A percentile compares a stretch with the other conserved stretches of the same genome.
Evolutionary conservation across 2,888 invertebrate genomes (phyloP).

Genomic region (Drosophila buzzatii): DNA sequence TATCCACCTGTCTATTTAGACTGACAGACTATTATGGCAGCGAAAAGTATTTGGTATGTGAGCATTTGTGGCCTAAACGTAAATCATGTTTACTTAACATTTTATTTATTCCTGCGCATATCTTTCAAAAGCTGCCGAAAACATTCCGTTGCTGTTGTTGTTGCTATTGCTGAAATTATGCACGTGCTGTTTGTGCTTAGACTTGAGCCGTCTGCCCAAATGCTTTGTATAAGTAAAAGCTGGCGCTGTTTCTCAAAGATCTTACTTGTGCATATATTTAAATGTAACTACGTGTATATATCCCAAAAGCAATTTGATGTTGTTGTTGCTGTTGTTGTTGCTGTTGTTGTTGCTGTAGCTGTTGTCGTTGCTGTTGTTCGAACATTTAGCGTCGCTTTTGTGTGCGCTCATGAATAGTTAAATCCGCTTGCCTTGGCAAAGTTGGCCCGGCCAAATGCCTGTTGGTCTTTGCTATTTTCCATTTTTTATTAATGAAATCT

Average conservation of each 20-base stretch:
- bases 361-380: conserved; percentile 25
- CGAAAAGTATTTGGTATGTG: not conserved
- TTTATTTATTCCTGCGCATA: conserved; percentile 18
- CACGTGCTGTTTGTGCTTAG: conserved; percentile 42
- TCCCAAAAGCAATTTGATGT: conserved; percentile 11
- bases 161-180: conserved; percentile 22
- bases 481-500: conserved; percentile 82
- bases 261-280: conserved; percentile 60
- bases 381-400: conserved; percentile 54
- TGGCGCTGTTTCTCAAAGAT: conserved; percentile 40
- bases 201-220: conserved; percentile 22
- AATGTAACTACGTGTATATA: conserved; percentile 46
- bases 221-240: conserved; percentile 54
- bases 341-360: not conserved
- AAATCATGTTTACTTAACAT: conserved; percentile 25
- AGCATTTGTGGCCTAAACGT: conserved; percentile 6
- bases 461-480: conserved; percentile 58
- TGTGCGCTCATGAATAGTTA: conserved; percentile 77
- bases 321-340: not conserved
- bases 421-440: conserved; percentile 60
- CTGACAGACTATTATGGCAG: not conserved
- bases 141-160: conserved; percentile 14
- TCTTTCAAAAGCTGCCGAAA: conserved; percentile 15
- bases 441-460: conserved; percentile 15
- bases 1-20: not conserved